A percentile compares a stretch with the other conserved stretches of the same genome.
These are phyloP conservation scores for Chamaetylas fuelleborni DNA, from an alignment of 2,113 vertebrate species.

Conservation along the genomic window DNA sequence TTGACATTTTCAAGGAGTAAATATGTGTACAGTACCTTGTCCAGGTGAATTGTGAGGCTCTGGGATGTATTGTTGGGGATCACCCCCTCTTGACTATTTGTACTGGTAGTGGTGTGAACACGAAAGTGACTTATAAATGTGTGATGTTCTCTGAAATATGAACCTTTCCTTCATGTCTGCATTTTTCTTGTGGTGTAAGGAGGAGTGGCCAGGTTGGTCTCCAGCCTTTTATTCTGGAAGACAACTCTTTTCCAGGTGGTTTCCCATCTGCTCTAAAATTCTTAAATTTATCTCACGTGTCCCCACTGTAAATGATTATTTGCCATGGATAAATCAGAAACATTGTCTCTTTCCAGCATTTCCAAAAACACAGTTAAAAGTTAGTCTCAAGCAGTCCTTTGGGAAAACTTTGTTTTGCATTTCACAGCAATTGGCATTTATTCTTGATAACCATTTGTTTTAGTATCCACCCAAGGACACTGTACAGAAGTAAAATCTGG, in stretches of 20 bases:
- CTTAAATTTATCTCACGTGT: neutral
- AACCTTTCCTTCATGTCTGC: neutral
- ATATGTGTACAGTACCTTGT: neutral
- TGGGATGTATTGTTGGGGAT: neutral
- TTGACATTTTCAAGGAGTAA: neutral
- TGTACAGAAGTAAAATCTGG: constrained; percentile 1
- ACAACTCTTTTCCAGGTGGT: neutral
- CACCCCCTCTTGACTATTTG: neutral
- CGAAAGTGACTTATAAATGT: neutral
- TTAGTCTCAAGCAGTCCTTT: neutral
- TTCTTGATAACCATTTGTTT: constrained; percentile 39
- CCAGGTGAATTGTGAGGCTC: neutral
- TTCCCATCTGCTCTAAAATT: constrained; percentile 8
- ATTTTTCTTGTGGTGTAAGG: neutral
- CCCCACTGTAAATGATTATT: neutral
- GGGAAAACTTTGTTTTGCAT: constrained; percentile 29
- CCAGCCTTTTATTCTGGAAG: neutral
- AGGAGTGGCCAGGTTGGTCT: neutral
- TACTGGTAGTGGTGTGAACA: neutral
- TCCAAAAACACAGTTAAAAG: constrained; percentile 4
- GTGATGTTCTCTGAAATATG: neutral
- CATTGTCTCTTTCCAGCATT: neutral
- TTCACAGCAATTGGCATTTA: neutral
- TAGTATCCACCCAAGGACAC: constrained; percentile 1
- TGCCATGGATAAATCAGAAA: neutral